Base-by-base conservation (phyloP, 2,797 vertebrate species). In the Malacoctenus gilli region DNA sequence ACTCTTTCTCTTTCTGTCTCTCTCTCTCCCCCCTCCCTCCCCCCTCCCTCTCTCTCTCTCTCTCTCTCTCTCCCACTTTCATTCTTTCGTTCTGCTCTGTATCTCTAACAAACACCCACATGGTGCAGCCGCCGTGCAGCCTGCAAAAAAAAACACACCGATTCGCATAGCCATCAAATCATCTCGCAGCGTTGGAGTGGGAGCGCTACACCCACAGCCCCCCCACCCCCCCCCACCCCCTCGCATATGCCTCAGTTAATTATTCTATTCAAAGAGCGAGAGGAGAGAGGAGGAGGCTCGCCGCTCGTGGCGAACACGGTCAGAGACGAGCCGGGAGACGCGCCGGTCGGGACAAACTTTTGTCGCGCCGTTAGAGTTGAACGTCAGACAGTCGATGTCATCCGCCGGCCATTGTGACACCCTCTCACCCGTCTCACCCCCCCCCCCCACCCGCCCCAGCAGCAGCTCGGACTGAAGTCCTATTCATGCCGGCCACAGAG, bases 401-500 rank as follows among this genome's bases (percentile, higher is more conserved):
- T 68, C 63, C 68, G 59, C 36, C 22, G 61, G 46, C 57, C 62
- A 72, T n/a, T 82, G 68, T 72, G 77, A 75, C 57, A 50, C 40
- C 43, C 68, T 31, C n/a, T 72, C 62, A 72, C 58, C 73, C 65
- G 36, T 12, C 63, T 71, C 40, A 61, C 68, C 74, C 70, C 37
- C 46, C 4, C 12, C 60, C 48, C 55, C 70, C n/a, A n/a, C n/a
- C n/a, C n/a, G n/a, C n/a, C n/a, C n/a, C n/a, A n/a, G n/a, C n/a
- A n/a, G n/a, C n/a, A n/a, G n/a, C n/a, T 62, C 44, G 60, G 59
- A 86, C 82, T 82, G 56, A 80, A 74, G 76, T 82, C 67, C 68
- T 63, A 72, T 85, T 89, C 83, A 79, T 83, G 38, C 68, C 60
- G 59, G 70, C 71, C 74, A 82, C 80, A 82, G 70, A 84, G 67